Conservation (phyloP, 2,113 vertebrate genomes). For the Thermophis baileyi region DNA sequence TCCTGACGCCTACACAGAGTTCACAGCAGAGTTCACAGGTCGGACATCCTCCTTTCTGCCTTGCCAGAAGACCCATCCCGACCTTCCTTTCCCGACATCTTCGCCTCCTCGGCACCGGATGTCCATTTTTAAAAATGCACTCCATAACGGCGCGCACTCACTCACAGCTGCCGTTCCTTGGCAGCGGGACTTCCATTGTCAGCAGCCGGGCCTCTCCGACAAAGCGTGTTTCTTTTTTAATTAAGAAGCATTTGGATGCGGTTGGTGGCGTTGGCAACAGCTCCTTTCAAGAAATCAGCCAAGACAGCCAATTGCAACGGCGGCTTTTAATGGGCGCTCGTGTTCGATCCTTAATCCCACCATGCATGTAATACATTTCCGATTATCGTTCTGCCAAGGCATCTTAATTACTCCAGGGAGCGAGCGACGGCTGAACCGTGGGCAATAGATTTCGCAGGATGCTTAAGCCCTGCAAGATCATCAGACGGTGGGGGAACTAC, state of each 20-base stretch:
- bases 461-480: not conserved
- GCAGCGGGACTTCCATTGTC: not conserved
- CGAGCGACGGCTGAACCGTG: rapidly evolving
- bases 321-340: slow-evolving; percentile 57
- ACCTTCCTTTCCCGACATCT: not conserved
- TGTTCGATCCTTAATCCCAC: slow-evolving; percentile 51
- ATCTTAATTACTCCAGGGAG: slow-evolving; percentile 47
- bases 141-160: not conserved
- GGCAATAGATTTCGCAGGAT: not conserved
- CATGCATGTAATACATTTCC: slow-evolving; percentile 53
- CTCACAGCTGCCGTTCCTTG: not conserved
- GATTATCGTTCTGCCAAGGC: slow-evolving; percentile 24
- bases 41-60: not conserved
- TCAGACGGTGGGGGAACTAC: rapidly evolving
- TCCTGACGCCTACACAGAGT: not conserved
- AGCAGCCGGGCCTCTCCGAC: not conserved
- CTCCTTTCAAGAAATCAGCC: slow-evolving; percentile 47
- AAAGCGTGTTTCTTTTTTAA: slow-evolving; percentile 55
- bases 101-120: not conserved
- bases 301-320: slow-evolving; percentile 28
- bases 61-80: not conserved
- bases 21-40: not conserved
- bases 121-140: not conserved
- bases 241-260: slow-evolving; percentile 58
- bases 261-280: not conserved